Percentiles rank a stretch among this genome's conserved stretches.
Conservation (phyloP, 1,140 invertebrate genomes). For the Antheraea pernyi region DNA sequence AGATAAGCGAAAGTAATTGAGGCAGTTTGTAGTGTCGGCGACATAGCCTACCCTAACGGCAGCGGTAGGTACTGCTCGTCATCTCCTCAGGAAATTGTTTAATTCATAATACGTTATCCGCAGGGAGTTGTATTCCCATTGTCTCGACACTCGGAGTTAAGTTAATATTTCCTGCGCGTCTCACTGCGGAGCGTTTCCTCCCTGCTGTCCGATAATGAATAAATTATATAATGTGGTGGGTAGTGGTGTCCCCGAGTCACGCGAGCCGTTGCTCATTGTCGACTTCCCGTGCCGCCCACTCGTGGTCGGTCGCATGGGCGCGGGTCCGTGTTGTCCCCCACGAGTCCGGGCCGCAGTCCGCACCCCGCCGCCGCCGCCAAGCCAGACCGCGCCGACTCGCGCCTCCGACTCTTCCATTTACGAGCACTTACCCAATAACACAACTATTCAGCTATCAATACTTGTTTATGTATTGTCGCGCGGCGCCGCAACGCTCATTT, state of each 20-base stretch:
- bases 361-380: too few relatives aligned
- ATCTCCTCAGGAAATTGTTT: too few relatives aligned
- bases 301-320: neutral
- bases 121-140: conserved; percentile 22
- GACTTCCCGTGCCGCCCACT: conserved; percentile 19
- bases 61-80: too few relatives aligned
- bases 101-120: too few relatives aligned
- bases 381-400: too few relatives aligned
- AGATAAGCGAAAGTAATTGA: too few relatives aligned
- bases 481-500: neutral
- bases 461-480: neutral
- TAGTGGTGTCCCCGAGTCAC: conserved; percentile 22
- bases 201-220: conserved; percentile 38
- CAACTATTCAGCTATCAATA: neutral
- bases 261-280: conserved; percentile 29
- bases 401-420: neutral
- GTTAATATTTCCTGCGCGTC: conserved; percentile 44
- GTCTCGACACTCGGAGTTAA: conserved; percentile 32
- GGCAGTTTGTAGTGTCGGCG: too few relatives aligned
- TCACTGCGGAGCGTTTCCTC: conserved; percentile 38
- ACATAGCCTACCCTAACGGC: too few relatives aligned
- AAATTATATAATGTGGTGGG: conserved; percentile 43
- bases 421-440: neutral
- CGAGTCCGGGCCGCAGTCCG: too few relatives aligned
- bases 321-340: neutral